phyloP scores from a whole-genome alignment of 2,888 invertebrate species.

The Parapristionchus giblindavisi region DNA sequence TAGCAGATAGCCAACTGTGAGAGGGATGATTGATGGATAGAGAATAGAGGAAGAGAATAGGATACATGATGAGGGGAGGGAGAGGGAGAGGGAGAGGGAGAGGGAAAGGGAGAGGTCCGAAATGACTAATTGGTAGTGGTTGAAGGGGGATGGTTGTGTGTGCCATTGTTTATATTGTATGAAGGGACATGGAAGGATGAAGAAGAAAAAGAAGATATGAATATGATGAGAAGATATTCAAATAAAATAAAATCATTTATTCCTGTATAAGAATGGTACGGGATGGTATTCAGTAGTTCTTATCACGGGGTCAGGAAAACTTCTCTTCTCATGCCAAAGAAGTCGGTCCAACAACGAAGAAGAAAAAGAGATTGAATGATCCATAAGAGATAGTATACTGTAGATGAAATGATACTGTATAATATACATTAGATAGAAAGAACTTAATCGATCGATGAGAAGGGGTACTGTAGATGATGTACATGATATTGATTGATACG shows the following conservation, averaged over 20 bases:
- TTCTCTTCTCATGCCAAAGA: too few species aligned
- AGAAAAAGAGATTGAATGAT: slow-evolving; percentile 20
- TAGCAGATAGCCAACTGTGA: too few species aligned
- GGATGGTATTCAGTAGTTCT: too few species aligned
- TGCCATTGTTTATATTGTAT: not conserved
- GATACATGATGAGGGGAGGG: not conserved
- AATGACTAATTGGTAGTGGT: too few species aligned
- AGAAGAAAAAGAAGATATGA: too few species aligned
- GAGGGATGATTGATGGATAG: too few species aligned
- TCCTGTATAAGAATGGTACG: too few species aligned
- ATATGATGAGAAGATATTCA: too few species aligned
- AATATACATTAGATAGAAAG: not conserved
- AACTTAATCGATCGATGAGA: not conserved
- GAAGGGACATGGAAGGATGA: not conserved
- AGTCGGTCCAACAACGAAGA: slow-evolving; percentile 1
- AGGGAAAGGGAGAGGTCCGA: too few species aligned
- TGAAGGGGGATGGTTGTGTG: too few species aligned
- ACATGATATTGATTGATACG: not conserved
- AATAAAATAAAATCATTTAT: too few species aligned
- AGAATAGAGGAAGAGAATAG: slow-evolving; percentile 1
- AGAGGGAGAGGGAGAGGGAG: not conserved
- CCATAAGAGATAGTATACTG: slow-evolving; percentile 6
- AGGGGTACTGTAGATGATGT: slow-evolving; percentile 3
- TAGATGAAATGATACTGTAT: slow-evolving; percentile 4
- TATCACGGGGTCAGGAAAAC: too few species aligned